Base-by-base conservation (phyloP, 2,888 invertebrate genomes). In the Lamellibrachia columna region DNA sequence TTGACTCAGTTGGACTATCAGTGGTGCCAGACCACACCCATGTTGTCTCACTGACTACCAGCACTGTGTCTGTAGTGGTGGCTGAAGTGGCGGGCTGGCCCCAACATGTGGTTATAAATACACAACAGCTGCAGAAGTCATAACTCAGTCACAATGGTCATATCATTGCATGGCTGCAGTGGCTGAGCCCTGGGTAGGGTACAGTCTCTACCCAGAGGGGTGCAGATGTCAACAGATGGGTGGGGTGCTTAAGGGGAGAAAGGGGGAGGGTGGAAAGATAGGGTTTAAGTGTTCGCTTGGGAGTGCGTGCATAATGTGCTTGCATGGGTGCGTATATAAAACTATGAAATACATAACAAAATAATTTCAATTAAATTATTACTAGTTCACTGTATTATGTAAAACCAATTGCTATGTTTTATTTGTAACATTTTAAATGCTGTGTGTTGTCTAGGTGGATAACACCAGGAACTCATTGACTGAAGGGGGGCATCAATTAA, bases 61-160 rank as follows among this genome's bases (percentile, higher is more conserved):
- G 40, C 40, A 40, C 40, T 40, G 40, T 40, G 40, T 40, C 40
- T 40, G 40, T 40, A 40, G 40, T 40, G 40, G 40, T 40, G 40
- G 40, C 40, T 40, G 40, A 40, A 40, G 75, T 11, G 75, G 75
- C 15, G 15, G 75, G 75, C 22, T 15, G 22, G 15, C 22, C 22
- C 75, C 4, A 22, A 7, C 75, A 75, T 75, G 75, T 22, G 15
- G 22, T 11, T 75, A 22, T 15, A 75, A 22, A 75, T 75, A 11
- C 75, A 75, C 22, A 75, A n/a, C 75, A 75, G 75, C 75, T 75
- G 22, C 75, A 75, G 75, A 22, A 75, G 75, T 75, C 75, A 75
- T 75, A 75, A 75, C 75, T 75, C 75, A 75, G 75, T 22, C 75
- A 75, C 75, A 75, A 75, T 75, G 22, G 75, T 75, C 75, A 75